These are phyloP conservation scores for Catocala nupta DNA, from an alignment of 2,888 invertebrate genomes.

Conservation along the genomic window DNA sequence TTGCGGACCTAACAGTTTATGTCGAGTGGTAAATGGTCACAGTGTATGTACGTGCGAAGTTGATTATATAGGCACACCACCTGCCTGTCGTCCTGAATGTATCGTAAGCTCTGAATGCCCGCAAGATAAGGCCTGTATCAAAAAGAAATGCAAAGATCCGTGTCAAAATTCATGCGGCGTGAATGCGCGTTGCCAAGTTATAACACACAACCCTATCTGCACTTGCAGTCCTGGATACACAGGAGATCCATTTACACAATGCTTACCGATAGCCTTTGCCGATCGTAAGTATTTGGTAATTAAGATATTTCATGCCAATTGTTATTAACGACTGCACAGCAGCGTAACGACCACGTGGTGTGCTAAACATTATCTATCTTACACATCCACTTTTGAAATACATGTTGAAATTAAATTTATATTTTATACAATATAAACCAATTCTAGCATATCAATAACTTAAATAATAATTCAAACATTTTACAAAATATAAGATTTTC, in stretches of 20 bases:
- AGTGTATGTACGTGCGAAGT: constrained; percentile 93
- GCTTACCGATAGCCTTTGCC: constrained; percentile 80
- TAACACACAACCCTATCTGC: constrained; percentile 95
- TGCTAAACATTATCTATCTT: no score
- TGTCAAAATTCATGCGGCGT: constrained; percentile 94
- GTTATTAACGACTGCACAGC: no score
- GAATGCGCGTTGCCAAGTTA: constrained; percentile 93
- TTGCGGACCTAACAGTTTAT: constrained; percentile 94
- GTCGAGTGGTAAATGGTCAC: constrained; percentile 91
- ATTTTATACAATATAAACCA: no score
- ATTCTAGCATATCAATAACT: no score
- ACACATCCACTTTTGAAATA: no score
- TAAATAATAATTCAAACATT: no score
- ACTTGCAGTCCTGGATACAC: constrained; percentile 92
- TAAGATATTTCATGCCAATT: no score
- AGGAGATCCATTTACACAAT: constrained; percentile 93
- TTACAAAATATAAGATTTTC: no score
- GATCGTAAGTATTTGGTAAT: constrained; percentile 80
- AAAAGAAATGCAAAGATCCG: constrained; percentile 93
- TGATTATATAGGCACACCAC: constrained; percentile 92
- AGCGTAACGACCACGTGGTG: no score
- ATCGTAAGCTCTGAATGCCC: constrained; percentile 94
- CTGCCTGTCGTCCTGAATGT: constrained; percentile 94
- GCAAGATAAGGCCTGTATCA: constrained; percentile 93
- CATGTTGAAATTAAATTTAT: no score